Evolutionary conservation across 1,140 invertebrate genomes (phyloP), one percentile per base, ranked within the genome.

Genomic region (Caerostris extrusa): DNA sequence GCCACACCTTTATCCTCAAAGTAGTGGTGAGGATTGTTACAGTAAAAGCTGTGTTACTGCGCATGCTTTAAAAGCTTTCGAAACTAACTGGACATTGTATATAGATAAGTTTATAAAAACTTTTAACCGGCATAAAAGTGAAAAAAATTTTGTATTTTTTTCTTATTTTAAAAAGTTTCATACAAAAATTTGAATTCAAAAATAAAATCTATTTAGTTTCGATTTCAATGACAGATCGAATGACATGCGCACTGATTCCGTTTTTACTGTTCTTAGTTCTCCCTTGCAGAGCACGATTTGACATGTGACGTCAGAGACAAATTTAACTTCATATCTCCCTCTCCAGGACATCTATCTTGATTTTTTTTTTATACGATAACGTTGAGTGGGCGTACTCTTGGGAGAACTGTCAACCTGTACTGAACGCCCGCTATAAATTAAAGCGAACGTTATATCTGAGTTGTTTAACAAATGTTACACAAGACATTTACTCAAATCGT

Each of bases 291-390:
- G 7, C 17, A 71, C 8, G 17, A 56, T 7, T 69, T 69, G 50
- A 71, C 71, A 50, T 53, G 61, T 91, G 89, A 91, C 89, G 89
- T 91, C 89, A 91, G 81, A 5, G 89, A 58, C 34, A 91, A 91
- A 91, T 91, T 81, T 91, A 91, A 57, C 89, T 34, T 34, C n/a
- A 19, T 50, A 50, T 82, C 69, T 91, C 10, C 8, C 89, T 81
- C 87, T 90, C 87, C n/a, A 55, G 5, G 10, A 57, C 56, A 82
- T 91, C 89, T 81, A 19, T 91, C 89, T 57, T 77, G 69, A 60
- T 91, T 81, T 14, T 60, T 91, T 81, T 81, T 81, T 77, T 10
- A 77, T 50, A 55, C 8, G 5, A 56, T 56, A 53, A 12, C 14
- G 50, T 34, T 90, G 64, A 90, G 87, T 90, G 67, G 87, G 87